Evolutionary conservation across 1,140 invertebrate genomes (phyloP).

Genomic region (Platyura marginata): DNA sequence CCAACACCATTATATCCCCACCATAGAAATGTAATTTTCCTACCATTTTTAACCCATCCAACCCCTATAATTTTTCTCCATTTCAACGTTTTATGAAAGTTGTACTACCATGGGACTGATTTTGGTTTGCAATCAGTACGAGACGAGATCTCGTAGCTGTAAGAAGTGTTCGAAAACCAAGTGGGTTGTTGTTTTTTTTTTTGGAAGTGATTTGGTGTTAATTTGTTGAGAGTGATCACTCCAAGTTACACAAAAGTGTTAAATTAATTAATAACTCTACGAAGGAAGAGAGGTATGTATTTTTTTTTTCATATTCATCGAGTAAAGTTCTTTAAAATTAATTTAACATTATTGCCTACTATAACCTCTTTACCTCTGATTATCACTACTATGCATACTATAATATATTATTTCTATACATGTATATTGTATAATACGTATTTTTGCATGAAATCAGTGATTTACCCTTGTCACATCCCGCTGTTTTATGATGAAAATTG

Average conservation of each 20-base stretch:
- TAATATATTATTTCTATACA: no score
- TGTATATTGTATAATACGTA: no score
- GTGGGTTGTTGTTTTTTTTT: background rate
- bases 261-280: no score
- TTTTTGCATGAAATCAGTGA: no score
- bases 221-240: background rate
- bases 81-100: background rate
- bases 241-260: background rate
- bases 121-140: background rate
- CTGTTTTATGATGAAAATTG: no score
- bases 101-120: background rate
- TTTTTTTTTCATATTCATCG: no score
- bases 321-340: no score
- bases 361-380: no score
- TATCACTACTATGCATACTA: no score
- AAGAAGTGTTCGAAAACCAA: background rate
- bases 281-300: no score
- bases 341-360: no score
- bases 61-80: background rate
- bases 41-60: background rate
- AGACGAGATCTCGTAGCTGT: constrained; percentile 2
- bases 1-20: background rate
- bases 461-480: no score
- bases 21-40: background rate
- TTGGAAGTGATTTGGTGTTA: background rate